phyloP scores from a whole-genome alignment of 2,113 vertebrate genomes.

The Aphelocoma coerulescens region DNA sequence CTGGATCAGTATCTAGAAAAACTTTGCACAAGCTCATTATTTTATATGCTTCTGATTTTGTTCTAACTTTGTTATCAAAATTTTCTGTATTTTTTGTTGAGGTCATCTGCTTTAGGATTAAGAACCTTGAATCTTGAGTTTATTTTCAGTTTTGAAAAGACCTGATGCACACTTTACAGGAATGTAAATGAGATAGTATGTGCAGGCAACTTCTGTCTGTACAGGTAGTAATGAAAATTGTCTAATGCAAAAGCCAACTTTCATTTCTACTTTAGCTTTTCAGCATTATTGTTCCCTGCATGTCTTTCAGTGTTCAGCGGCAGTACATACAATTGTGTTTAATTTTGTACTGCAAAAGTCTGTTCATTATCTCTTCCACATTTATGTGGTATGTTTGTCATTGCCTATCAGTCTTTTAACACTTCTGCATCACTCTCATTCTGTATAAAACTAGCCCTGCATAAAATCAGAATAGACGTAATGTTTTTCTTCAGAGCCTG shows the following conservation, averaged over 20 bases:
- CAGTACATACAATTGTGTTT: neutral
- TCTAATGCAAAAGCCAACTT: neutral
- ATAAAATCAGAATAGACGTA: neutral
- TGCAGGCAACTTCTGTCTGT: neutral
- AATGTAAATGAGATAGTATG: neutral
- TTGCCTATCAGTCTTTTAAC: neutral
- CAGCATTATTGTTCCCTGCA: neutral
- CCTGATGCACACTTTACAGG: neutral
- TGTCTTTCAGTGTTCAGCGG: neutral
- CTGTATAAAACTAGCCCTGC: neutral
- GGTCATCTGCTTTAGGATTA: neutral
- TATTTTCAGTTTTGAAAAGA: neutral
- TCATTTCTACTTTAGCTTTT: neutral
- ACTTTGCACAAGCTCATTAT: neutral
- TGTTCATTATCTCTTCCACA: neutral
- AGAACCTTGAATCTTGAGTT: neutral
- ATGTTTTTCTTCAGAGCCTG: neutral
- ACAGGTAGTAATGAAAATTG: neutral
- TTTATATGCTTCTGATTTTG: neutral
- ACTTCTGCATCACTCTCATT: neutral
- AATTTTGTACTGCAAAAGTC: neutral
- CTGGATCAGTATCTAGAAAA: neutral
- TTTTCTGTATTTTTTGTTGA: neutral
- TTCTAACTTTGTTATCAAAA: neutral
- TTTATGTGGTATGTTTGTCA: neutral